A percentile compares a stretch with the other conserved stretches of the same genome.
These are phyloP conservation scores for Pseudopleuronectes americanus DNA, from an alignment of 2,797 vertebrate species.

Conservation along the genomic window DNA sequence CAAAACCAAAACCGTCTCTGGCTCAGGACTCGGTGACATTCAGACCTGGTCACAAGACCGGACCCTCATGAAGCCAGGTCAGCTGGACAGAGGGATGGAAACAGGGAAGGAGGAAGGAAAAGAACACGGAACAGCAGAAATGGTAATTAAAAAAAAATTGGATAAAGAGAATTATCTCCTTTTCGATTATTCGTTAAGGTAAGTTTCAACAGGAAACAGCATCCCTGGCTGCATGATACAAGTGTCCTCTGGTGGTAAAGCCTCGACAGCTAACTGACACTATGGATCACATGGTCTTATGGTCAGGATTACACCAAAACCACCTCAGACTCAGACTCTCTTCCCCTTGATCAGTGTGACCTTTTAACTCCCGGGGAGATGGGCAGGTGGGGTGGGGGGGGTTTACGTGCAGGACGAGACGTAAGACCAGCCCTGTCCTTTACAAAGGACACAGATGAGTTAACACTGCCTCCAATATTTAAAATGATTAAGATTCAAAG, in stretches of 20 bases:
- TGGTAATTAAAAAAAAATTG: no score
- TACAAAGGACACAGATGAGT: conserved; percentile 24
- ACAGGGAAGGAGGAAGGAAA: background rate
- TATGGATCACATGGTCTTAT: conserved; percentile 40
- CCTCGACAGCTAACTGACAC: conserved; percentile 4
- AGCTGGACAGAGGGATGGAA: conserved; percentile 24
- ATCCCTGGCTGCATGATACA: background rate
- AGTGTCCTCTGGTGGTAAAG: background rate
- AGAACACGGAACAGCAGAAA: background rate
- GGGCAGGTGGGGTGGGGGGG: background rate
- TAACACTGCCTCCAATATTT: background rate
- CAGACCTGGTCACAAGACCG: conserved; percentile 62
- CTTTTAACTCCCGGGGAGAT: conserved; percentile 32
- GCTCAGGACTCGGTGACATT: conserved; percentile 74
- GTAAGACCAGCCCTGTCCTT: conserved; percentile 26
- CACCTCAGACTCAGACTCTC: conserved; percentile 28
- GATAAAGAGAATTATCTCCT: background rate
- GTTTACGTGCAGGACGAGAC: conserved; percentile 13
- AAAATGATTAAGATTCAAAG: background rate
- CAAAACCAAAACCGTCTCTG: conserved; percentile 56
- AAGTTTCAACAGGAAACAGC: background rate
- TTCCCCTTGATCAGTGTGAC: conserved; percentile 38
- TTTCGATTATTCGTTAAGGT: no score
- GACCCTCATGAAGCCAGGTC: conserved; percentile 20
- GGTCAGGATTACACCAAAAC: conserved; percentile 48